phyloP scores from a whole-genome alignment of 1,140 invertebrate genomes.

The Littorina saxatilis region DNA sequence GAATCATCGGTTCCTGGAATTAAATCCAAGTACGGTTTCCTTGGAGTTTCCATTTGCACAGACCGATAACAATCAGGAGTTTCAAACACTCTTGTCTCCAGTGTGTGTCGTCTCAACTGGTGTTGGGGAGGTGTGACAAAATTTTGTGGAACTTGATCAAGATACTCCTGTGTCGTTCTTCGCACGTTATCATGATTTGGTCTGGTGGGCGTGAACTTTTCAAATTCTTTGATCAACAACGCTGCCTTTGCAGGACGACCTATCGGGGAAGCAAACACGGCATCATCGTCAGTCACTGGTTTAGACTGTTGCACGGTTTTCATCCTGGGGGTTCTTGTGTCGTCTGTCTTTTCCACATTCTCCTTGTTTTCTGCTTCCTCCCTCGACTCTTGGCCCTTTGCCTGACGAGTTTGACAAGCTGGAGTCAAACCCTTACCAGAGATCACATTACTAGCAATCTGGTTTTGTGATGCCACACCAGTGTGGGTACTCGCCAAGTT shows the following conservation, averaged over 20 bases:
- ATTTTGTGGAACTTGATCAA: slow-evolving; percentile 33
- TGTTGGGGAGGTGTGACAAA: slow-evolving; percentile 43
- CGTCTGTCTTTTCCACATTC: slow-evolving; percentile 4
- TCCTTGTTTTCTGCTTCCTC: not conserved
- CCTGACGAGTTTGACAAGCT: not conserved
- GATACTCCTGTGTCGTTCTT: slow-evolving; percentile 33
- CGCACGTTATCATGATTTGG: slow-evolving; percentile 15
- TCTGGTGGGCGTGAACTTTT: not conserved
- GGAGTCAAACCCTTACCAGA: slow-evolving; percentile 3
- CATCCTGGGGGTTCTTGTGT: not conserved
- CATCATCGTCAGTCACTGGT: not conserved
- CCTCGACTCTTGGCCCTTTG: not conserved
- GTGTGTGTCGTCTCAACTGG: slow-evolving; percentile 55
- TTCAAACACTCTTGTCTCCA: slow-evolving; percentile 59
- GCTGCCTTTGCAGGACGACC: slow-evolving; percentile 1
- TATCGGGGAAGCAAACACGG: slow-evolving; percentile 1
- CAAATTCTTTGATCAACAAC: slow-evolving; percentile 19
- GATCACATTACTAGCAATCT: slow-evolving; percentile 7
- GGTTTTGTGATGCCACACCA: slow-evolving; percentile 32
- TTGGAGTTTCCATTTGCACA: slow-evolving; percentile 64
- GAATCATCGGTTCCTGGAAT: slow-evolving; percentile 40
- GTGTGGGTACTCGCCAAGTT: slow-evolving; percentile 21
- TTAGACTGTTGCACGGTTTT: not conserved
- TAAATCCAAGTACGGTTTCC: slow-evolving; percentile 12
- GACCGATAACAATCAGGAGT: slow-evolving; percentile 72